Evolutionary conservation across 1,140 invertebrate species (phyloP).

Genomic region (Maniola jurtina): DNA sequence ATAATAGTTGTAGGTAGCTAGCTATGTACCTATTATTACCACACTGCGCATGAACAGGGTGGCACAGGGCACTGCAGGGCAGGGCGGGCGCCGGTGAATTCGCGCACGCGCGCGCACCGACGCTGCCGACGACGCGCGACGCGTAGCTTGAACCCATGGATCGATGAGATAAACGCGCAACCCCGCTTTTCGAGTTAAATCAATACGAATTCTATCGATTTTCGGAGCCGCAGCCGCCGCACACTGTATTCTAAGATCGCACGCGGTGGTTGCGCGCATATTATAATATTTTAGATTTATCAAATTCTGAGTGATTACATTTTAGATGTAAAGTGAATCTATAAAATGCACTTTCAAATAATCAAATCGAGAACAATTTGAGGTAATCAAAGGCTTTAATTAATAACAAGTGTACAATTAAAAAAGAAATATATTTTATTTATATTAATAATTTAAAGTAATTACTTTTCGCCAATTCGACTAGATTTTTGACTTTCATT

Average conservation of each 20-base stretch:
- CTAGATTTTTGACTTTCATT: not conserved
- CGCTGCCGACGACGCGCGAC: slow-evolving; percentile 41
- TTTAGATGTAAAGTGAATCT: not conserved
- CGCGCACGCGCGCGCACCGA: slow-evolving; percentile 61
- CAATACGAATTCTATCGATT: slow-evolving; percentile 73
- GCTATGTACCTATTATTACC: slow-evolving; percentile 8
- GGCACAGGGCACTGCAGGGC: slow-evolving; percentile 43
- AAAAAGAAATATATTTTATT: too few relatives aligned
- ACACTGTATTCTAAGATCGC: slow-evolving; percentile 70
- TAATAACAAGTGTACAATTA: too few relatives aligned
- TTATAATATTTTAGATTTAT: not conserved
- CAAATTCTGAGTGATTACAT: not conserved
- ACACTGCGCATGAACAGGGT: slow-evolving; percentile 73
- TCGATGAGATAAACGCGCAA: slow-evolving; percentile 78
- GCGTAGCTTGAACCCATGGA: slow-evolving; percentile 48
- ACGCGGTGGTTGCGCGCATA: slow-evolving; percentile 69
- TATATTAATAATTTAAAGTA: not conserved
- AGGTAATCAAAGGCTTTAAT: too few relatives aligned
- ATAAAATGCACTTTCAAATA: too few relatives aligned
- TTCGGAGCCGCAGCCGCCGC: slow-evolving; percentile 75
- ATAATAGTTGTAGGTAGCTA: slow-evolving; percentile 10
- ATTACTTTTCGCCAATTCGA: not conserved
- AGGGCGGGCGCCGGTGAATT: slow-evolving; percentile 51
- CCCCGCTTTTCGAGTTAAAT: slow-evolving; percentile 71
- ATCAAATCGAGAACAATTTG: too few relatives aligned